Conservation (phyloP, 2,888 invertebrate species). For the Protophormia terraenovae region DNA sequence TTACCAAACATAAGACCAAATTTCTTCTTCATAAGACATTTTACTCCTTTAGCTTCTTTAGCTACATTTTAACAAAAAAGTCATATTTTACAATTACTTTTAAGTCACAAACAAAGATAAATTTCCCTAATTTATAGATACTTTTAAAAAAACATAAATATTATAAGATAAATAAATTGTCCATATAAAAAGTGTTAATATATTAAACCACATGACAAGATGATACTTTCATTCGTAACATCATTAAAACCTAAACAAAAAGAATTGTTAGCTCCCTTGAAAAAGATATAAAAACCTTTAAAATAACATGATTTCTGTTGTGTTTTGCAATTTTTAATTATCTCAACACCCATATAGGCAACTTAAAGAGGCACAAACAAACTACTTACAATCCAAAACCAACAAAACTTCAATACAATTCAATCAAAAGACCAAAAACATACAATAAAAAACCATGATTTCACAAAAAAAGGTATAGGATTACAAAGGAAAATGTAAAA, state of each 20-base stretch:
- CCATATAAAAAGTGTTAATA: conserved; percentile 42
- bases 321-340: conserved; percentile 65
- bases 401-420: conserved; percentile 48
- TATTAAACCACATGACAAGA: conserved; percentile 41
- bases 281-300: conserved; percentile 34
- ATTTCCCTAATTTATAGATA: conserved; percentile 16
- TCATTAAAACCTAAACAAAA: neutral
- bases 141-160: conserved; percentile 38
- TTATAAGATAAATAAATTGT: conserved; percentile 41
- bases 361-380: conserved; percentile 5
- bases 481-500: conserved; percentile 48
- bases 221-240: neutral
- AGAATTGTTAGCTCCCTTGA: too few species aligned
- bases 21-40: too few species aligned
- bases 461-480: conserved; percentile 59
- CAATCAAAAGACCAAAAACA: conserved; percentile 55
- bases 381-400: conserved; percentile 17
- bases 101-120: too few species aligned
- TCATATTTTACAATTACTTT: too few species aligned
- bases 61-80: too few species aligned
- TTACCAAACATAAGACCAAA: too few species aligned
- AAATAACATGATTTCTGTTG: conserved; percentile 62
- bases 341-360: conserved; percentile 58
- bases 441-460: conserved; percentile 22
- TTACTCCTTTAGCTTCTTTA: too few species aligned